Percentiles rank a stretch among this genome's conserved stretches.
phyloP scores from a whole-genome alignment of 2,797 vertebrate genomes.

The Aselliscus stoliczkanus region DNA sequence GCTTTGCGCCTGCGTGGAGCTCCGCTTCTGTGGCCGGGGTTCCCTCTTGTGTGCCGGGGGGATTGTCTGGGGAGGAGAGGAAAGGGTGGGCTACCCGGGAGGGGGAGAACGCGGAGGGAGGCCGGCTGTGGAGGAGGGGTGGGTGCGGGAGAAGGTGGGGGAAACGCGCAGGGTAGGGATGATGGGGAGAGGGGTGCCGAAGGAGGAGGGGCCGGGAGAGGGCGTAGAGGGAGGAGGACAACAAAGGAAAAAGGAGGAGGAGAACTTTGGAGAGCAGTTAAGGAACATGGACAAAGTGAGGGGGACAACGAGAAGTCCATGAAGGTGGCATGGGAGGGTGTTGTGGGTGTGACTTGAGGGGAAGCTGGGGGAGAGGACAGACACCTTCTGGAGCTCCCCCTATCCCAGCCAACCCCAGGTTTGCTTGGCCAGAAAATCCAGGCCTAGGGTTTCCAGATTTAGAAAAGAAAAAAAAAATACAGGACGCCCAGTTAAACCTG shows the following conservation, averaged over 20 bases:
- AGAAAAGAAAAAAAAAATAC: background rate
- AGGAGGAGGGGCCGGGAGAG: background rate
- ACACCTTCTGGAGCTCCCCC: background rate
- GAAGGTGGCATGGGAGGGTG: background rate
- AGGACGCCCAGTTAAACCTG: background rate
- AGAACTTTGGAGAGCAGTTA: background rate
- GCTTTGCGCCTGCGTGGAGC: conserved; percentile 44
- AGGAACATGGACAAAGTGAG: background rate
- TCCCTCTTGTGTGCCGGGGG: background rate
- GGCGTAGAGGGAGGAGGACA: too few relatives aligned
- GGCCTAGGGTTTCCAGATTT: background rate
- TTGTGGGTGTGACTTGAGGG: background rate
- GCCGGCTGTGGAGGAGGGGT: background rate
- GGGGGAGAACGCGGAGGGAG: background rate
- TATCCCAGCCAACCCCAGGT: background rate
- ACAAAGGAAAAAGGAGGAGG: background rate
- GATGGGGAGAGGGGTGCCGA: background rate
- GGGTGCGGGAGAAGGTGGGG: background rate
- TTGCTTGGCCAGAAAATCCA: background rate
- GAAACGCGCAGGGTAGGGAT: background rate
- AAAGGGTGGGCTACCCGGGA: background rate
- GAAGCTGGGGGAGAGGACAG: background rate
- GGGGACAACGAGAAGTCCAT: background rate
- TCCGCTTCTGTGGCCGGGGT: conserved; percentile 16
- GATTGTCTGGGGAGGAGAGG: background rate